Conservation (phyloP, 1,140 invertebrate genomes). For the Capitella teleta region DNA sequence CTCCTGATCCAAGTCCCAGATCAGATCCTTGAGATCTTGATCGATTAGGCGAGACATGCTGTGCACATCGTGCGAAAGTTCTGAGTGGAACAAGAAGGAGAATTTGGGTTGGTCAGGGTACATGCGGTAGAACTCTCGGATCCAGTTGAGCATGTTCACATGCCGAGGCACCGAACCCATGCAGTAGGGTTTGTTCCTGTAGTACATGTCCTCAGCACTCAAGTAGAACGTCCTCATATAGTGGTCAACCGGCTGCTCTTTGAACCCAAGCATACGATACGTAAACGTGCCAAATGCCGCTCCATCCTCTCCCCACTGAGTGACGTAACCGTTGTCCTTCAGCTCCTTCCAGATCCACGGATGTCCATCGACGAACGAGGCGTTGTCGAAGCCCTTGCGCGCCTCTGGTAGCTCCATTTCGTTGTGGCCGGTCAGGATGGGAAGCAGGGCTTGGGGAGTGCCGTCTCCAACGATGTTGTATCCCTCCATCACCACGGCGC, state of each 20-base stretch:
- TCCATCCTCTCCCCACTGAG: conserved; percentile 72
- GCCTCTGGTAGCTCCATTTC: conserved; percentile 79
- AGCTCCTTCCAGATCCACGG: conserved; percentile 48
- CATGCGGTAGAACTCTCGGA: conserved; percentile 45
- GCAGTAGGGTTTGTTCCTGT: conserved; percentile 46
- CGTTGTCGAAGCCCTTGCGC: conserved; percentile 60
- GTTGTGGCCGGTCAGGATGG: conserved; percentile 72
- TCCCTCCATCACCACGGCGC: conserved; percentile 60
- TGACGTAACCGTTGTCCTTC: conserved; percentile 48
- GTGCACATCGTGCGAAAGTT: conserved; percentile 18
- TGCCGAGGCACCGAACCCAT: conserved; percentile 66
- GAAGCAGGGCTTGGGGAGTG: conserved; percentile 82
- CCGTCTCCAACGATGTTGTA: conserved; percentile 92
- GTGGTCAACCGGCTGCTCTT: conserved; percentile 72
- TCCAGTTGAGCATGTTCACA: conserved; percentile 56
- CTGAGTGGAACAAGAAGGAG: conserved; percentile 13
- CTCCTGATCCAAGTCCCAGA: conserved; percentile 15
- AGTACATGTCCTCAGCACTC: conserved; percentile 24
- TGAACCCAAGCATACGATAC: conserved; percentile 74
- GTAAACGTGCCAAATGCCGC: conserved; percentile 77
- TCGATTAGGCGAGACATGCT: conserved; percentile 41
- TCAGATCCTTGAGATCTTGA: conserved; percentile 13
- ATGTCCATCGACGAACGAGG: conserved; percentile 58
- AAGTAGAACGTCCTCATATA: conserved; percentile 69
- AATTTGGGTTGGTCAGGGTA: conserved; percentile 7